These are phyloP conservation scores for Ctena decussata DNA, from an alignment of 2,888 invertebrate species.

Conservation along the genomic window DNA sequence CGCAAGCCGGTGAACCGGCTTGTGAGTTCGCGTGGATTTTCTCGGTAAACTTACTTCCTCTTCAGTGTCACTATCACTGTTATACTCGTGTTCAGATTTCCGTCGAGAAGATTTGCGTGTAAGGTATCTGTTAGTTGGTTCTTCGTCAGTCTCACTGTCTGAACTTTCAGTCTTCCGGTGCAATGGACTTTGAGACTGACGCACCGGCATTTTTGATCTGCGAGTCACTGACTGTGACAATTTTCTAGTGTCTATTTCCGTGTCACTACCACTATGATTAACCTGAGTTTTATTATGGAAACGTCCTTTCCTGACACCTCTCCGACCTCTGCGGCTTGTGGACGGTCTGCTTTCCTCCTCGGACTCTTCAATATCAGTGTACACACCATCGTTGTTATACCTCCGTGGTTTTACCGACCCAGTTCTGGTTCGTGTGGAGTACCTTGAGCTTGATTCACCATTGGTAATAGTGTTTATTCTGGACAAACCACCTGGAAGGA, in stretches of 20 bases:
- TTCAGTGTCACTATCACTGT: slow-evolving; percentile 52
- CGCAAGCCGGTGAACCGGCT: not conserved
- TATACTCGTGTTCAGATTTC: not conserved
- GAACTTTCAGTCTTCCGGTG: slow-evolving; percentile 18
- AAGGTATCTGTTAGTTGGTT: slow-evolving; percentile 9
- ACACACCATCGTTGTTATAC: slow-evolving; percentile 55
- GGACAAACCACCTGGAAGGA: not conserved
- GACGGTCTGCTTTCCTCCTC: slow-evolving; percentile 29
- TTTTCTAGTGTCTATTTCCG: slow-evolving; percentile 2
- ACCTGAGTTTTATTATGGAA: slow-evolving; percentile 17
- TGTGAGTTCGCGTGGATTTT: not conserved
- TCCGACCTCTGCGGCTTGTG: slow-evolving; percentile 39
- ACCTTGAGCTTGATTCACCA: slow-evolving; percentile 43
- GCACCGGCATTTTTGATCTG: not conserved
- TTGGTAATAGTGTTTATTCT: slow-evolving; percentile 13
- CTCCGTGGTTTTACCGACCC: slow-evolving; percentile 63
- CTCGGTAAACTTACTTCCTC: slow-evolving; percentile 66
- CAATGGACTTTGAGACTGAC: not conserved
- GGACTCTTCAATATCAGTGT: slow-evolving; percentile 58
- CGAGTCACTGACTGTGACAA: not conserved
- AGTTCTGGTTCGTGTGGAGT: slow-evolving; percentile 69
- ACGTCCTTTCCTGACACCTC: slow-evolving; percentile 10
- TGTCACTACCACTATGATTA: slow-evolving; percentile 35
- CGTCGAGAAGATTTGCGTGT: not conserved
- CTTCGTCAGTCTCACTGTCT: slow-evolving; percentile 38